phyloP scores from a whole-genome alignment of 2,888 invertebrate species.

The Hymenopus coronatus region DNA sequence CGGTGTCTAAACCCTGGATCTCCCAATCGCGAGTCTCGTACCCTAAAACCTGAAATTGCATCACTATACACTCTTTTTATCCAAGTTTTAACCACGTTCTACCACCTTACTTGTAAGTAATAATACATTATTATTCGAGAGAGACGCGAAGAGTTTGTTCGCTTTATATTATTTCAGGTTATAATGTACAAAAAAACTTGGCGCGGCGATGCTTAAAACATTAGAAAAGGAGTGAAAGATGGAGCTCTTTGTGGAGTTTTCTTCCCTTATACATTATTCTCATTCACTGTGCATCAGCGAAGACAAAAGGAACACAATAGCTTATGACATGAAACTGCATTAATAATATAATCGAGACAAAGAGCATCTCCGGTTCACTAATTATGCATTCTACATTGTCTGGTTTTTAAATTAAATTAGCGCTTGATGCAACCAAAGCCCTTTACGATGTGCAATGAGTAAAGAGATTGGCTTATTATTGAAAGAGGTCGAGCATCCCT shows the following conservation, averaged over 20 bases:
- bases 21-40: no score
- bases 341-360: neutral
- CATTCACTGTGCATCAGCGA: neutral
- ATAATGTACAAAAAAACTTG: neutral
- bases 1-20: no score
- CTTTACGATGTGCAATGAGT: neutral
- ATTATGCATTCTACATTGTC: neutral
- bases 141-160: neutral
- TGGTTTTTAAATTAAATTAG: neutral
- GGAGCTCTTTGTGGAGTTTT: neutral
- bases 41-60: no score
- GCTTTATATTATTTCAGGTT: neutral
- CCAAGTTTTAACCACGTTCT: no score
- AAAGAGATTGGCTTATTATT: neutral
- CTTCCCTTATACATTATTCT: neutral
- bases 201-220: neutral
- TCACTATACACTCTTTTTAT: no score
- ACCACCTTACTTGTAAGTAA: no score
- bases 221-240: neutral
- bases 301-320: neutral
- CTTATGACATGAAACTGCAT: neutral
- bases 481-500: neutral
- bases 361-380: neutral
- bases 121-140: no score
- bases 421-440: neutral